A percentile compares a stretch with the other conserved stretches of the same genome.
Conservation (phyloP, 2,797 vertebrate species). For the Monodelphis domestica region DNA sequence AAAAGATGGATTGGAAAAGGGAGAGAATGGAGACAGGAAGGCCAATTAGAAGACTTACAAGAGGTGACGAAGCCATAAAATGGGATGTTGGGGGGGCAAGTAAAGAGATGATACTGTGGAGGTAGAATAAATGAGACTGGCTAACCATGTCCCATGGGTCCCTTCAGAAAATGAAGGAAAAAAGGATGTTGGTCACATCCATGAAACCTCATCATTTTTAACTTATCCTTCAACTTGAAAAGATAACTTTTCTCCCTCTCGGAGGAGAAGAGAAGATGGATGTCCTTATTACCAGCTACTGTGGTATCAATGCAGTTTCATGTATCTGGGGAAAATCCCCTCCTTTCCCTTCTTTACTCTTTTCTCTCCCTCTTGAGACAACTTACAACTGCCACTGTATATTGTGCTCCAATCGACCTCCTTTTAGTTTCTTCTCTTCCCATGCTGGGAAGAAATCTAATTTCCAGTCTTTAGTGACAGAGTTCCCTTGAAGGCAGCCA, state of each 20-base stretch:
- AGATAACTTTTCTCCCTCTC: not conserved
- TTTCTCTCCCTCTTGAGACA: not conserved
- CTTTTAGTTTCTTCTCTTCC: not conserved
- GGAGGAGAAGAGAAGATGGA: not conserved
- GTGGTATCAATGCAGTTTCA: not conserved
- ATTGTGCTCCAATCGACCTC: not conserved
- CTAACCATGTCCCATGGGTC: not conserved
- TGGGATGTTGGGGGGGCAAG: not conserved
- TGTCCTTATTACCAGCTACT: not conserved
- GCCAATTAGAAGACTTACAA: not conserved
- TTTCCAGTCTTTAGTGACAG: not conserved
- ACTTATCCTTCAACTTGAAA: not conserved
- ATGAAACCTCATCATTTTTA: not conserved
- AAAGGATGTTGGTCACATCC: not conserved
- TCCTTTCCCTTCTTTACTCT: not conserved
- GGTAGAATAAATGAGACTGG: not conserved
- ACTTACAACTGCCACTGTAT: not conserved
- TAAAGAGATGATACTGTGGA: not conserved
- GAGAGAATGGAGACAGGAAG: not conserved
- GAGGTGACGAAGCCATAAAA: not conserved
- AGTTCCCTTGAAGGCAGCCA: not conserved
- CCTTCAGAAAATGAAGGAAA: not conserved
- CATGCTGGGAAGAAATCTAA: not conserved
- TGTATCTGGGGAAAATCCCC: not conserved
- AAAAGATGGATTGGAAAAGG: not conserved